Evolutionary conservation across 2,113 vertebrate genomes (phyloP), one percentile per base, ranked within the genome.

Genomic region (Plectropomus leopardus): DNA sequence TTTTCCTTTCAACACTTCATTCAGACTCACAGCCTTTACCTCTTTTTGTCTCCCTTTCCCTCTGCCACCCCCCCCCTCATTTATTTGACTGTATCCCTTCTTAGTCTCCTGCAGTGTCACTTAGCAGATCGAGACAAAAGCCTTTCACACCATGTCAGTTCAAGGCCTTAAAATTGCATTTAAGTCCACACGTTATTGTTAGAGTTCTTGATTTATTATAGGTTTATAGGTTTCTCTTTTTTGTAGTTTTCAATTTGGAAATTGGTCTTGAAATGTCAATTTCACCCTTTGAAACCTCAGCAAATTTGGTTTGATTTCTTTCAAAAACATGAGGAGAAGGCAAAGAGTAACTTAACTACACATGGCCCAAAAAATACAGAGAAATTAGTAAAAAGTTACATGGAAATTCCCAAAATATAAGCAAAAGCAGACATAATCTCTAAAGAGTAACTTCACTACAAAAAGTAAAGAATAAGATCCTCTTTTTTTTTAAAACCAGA

Each of bases 1-100:
- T 57, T 80, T 76, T 61, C 55, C 65, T 79, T 78, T 86, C 84
- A 66, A 51, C 65, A 51, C 7, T 81, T 86, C 80, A 83, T 90
- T 88, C 80, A 88, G 40, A 45, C 71, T 65, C 59, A 2, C 34
- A 65, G 63, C 44, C 26, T 72, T 72, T 75, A 30, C 71, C 72
- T 66, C 76, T 63, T 78, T 89, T 84, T 79, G 73, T 82, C 68
- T 60, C 45, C 72, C 23, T 28, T 51, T 58, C 61, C 58, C 36
- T 30, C 26, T 58, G 64, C 76, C 59, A 57, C 32, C 45, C 23
- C 40, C 26, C 45, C 13, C 15, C 42, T 72, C 59, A 67, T 81
- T 86, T 66, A 71, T 72, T 61, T 72, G 67, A 76, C 79, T 69
- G 73, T 78, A 74, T 76, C 70, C 73, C 28, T 78, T 70, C 83